These are phyloP conservation scores for Bambusicola thoracicus DNA, from an alignment of 2,113 vertebrate species.

Conservation along the genomic window DNA sequence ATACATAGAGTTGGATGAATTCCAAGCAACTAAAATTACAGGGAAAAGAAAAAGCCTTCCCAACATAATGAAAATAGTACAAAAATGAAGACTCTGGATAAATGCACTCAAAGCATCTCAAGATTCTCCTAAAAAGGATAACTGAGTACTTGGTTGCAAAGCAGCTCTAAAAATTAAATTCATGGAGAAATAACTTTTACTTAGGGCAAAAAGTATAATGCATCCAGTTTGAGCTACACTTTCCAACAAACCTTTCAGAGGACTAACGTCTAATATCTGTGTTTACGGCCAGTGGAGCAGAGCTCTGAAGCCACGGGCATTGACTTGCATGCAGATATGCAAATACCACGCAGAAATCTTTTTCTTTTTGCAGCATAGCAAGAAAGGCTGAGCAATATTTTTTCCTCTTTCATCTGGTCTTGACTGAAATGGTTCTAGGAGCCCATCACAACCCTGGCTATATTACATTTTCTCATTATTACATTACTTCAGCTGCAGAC, in stretches of 20 bases:
- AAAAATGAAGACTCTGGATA: neutral
- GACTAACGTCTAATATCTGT: accelerated
- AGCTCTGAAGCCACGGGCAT: neutral
- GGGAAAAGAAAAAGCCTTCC: neutral
- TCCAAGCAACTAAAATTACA: neutral
- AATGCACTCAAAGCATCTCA: neutral
- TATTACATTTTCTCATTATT: neutral
- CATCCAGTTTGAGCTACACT: neutral
- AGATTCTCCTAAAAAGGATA: neutral
- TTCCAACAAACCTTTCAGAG: neutral
- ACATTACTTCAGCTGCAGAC: neutral
- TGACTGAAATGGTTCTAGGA: neutral
- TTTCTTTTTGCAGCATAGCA: neutral
- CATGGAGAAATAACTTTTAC: neutral
- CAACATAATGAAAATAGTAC: neutral
- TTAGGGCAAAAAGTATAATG: neutral
- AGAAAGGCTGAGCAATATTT: neutral
- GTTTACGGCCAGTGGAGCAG: neutral
- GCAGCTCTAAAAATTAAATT: neutral
- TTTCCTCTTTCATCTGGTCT: neutral
- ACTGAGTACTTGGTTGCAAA: neutral
- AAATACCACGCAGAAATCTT: neutral
- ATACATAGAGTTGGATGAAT: neutral
- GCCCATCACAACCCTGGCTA: neutral
- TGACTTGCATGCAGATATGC: accelerated